Evolutionary conservation across 1,140 invertebrate genomes (phyloP).

Genomic region (Pachypsylla venusta): DNA sequence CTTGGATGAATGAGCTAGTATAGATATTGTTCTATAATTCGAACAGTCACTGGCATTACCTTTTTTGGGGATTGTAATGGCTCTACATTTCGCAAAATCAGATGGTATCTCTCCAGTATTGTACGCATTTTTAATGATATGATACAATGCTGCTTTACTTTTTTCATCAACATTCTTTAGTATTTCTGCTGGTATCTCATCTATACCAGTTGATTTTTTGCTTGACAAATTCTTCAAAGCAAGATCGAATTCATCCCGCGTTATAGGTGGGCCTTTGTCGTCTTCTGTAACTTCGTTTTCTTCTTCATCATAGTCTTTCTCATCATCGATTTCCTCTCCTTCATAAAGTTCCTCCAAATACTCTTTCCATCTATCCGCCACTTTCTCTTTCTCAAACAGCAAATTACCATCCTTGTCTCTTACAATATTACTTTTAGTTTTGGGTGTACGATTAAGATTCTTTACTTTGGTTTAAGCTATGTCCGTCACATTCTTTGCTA

Average conservation of each 20-base stretch:
- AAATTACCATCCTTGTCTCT: constrained; percentile 10
- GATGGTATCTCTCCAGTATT: background rate
- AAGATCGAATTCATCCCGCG: constrained; percentile 1
- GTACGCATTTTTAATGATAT: constrained; percentile 12
- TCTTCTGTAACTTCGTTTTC: constrained; percentile 1
- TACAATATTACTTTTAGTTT: constrained; percentile 13
- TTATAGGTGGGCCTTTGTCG: constrained; percentile 8
- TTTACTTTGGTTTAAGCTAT: too few relatives aligned
- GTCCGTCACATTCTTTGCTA: too few relatives aligned
- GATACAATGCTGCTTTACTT: constrained; percentile 8
- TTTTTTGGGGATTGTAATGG: constrained; percentile 14
- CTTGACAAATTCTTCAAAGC: constrained; percentile 3
- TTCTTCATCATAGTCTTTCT: constrained; percentile 5
- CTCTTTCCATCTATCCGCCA: constrained; percentile 15
- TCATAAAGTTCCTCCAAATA: constrained; percentile 14
- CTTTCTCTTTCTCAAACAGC: constrained; percentile 5
- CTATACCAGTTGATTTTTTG: constrained; percentile 11
- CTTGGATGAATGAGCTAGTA: constrained; percentile 11
- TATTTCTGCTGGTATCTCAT: constrained; percentile 13
- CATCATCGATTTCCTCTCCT: constrained; percentile 5
- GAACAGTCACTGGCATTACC: constrained; percentile 13
- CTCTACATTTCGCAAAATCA: constrained; percentile 13
- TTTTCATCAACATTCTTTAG: constrained; percentile 12
- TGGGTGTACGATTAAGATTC: background rate
- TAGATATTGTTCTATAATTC: constrained; percentile 12